Percentiles rank a stretch among this genome's conserved stretches.
These are phyloP conservation scores for Tigriopus californicus DNA, from an alignment of 2,888 invertebrate genomes.

Conservation along the genomic window DNA sequence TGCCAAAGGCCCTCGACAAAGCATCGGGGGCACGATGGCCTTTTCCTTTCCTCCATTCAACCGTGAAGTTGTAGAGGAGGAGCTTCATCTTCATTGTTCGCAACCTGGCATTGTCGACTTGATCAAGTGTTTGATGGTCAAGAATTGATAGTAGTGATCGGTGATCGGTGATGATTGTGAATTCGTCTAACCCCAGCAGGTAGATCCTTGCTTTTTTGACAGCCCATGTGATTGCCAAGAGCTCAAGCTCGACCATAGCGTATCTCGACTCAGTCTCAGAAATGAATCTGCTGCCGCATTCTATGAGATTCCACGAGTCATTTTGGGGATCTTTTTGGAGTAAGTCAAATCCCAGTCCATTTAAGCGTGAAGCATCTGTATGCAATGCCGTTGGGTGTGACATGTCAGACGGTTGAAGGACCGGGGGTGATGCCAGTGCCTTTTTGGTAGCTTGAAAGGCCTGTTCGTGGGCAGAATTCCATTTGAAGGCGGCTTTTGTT, in stretches of 20 bases:
- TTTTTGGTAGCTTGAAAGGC: not conserved
- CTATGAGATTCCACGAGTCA: too few relatives aligned
- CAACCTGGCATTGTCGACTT: too few relatives aligned
- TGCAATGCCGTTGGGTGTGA: not conserved
- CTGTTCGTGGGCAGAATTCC: not conserved
- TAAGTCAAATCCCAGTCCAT: not conserved
- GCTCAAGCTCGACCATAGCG: constrained; percentile 17
- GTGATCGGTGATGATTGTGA: too few relatives aligned
- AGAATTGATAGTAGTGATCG: too few relatives aligned
- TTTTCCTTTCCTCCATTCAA: too few relatives aligned
- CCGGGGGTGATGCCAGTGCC: not conserved
- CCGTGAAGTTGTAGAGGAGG: too few relatives aligned
- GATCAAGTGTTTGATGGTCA: too few relatives aligned
- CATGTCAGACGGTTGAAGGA: not conserved
- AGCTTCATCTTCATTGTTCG: too few relatives aligned
- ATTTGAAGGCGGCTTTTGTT: not conserved
- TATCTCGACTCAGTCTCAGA: constrained; percentile 17
- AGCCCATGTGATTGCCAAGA: constrained; percentile 14
- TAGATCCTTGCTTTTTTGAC: constrained; percentile 8
- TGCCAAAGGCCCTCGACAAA: too few relatives aligned
- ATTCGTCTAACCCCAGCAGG: not conserved
- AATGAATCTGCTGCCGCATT: constrained; percentile 15
- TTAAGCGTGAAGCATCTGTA: not conserved
- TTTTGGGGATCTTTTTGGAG: too few relatives aligned
- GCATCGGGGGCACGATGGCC: too few relatives aligned